These are phyloP conservation scores for Eulemur mongoz DNA, from an alignment of 2,797 vertebrate genomes.

Conservation along the genomic window DNA sequence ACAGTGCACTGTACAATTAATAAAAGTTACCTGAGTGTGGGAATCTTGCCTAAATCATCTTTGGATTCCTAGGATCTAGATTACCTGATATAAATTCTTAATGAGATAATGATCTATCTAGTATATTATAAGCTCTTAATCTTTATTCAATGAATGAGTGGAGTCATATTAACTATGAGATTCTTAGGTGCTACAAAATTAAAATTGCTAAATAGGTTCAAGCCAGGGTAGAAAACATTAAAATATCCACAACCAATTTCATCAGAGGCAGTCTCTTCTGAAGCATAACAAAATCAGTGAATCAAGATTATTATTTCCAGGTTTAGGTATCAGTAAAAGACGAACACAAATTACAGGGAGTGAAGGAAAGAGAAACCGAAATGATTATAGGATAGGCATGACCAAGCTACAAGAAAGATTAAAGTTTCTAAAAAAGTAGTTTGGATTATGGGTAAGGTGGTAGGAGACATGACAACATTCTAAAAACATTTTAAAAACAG, in stretches of 20 bases:
- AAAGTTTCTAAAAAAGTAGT: constrained; percentile 71
- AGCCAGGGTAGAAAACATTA: neutral
- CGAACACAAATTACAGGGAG: constrained; percentile 65
- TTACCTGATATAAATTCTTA: neutral
- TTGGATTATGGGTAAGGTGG: constrained; percentile 53
- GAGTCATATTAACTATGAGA: neutral
- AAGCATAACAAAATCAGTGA: constrained; percentile 14
- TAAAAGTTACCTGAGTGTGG: neutral
- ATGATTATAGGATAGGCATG: constrained; percentile 58
- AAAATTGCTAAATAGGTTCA: constrained; percentile 30
- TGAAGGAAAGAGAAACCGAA: constrained; percentile 61
- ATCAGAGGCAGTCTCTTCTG: neutral
- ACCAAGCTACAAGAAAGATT: constrained; percentile 59
- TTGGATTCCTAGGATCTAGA: neutral
- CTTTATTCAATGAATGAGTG: constrained; percentile 2
- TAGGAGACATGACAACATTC: constrained; percentile 60
- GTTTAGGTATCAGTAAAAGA: constrained; percentile 57
- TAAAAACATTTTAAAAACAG: constrained; percentile 61
- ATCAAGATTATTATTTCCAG: constrained; percentile 52
- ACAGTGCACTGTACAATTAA: neutral
- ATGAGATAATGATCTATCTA: neutral
- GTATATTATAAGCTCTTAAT: neutral
- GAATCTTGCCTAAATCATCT: neutral
- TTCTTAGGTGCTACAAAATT: constrained; percentile 34
- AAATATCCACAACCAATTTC: constrained; percentile 10